Base-by-base conservation (phyloP, 2,797 vertebrate genomes). In the Gouania willdenowi region DNA sequence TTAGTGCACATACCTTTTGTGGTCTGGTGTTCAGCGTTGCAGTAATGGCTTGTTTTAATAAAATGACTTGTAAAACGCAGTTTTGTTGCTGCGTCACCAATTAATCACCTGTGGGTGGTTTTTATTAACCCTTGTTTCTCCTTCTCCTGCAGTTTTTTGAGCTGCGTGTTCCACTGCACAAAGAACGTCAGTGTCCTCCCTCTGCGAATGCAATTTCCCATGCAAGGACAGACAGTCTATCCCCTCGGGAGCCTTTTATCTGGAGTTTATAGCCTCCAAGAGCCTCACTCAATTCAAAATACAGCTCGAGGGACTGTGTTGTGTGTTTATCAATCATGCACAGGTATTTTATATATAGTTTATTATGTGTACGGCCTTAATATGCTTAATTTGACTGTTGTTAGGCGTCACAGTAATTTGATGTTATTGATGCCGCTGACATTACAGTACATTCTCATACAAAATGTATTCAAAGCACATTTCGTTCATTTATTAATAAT, bases 51-150 rank as follows among this genome's bases (percentile, higher is more conserved):
- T n/a, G n/a, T n/a, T 63, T 56, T 23, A 23, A 49, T 39, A 6
- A 71, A 53, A 56, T 63, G 60, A 56, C 23, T 40, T 26, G 28
- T 44, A 16, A 47, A 51, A 41, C 50, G 26, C 40, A 25, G 17
- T 52, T 61, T 52, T 70, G 30, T 38, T 53, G 26, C 37, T 58
- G 39, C 52, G 56, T 60, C 63, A 65, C 46, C 70, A 59, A 60
- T 45, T 37, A 61, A 56, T 31, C 35, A 21, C 46, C 54, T 45
- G 25, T 37, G 52, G 55, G 66, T 57, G 66, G 49, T 68, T 75
- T 75, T 67, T 60, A 60, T 51, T 66, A 74, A 75, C 71, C 66
- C 52, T 57, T 43, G 49, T 57, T 65, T 70, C 71, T 73, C 65
- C 67, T 74, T 51, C 32, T 45, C 41, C 54, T 61, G 43, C 35